A percentile compares a stretch with the other conserved stretches of the same genome.
phyloP scores from a whole-genome alignment of 2,797 vertebrate genomes.

The Chanos chanos region DNA sequence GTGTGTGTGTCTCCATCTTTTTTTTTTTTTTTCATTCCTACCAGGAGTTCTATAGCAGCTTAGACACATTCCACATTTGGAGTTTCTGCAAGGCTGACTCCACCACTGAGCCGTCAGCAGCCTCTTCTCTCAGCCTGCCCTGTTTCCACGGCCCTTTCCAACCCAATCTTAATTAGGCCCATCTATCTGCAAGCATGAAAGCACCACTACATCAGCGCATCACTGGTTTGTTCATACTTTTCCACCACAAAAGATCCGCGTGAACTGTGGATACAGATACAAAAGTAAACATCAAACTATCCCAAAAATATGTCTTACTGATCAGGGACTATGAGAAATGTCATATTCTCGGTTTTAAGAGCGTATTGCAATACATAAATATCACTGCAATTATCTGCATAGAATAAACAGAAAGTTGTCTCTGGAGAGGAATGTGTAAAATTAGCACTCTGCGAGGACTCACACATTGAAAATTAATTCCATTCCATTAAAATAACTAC shows the following conservation, averaged over 20 bases:
- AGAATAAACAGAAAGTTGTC: too few species aligned
- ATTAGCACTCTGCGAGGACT: too few species aligned
- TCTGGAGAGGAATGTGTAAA: too few species aligned
- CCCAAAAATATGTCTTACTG: too few species aligned
- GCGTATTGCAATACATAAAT: too few species aligned
- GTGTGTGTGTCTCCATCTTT: conserved; percentile 20
- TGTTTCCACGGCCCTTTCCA: conserved; percentile 14
- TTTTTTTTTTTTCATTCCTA: conserved; percentile 10
- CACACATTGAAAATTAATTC: too few species aligned
- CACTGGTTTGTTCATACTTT: conserved; percentile 8
- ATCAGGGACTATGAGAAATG: too few species aligned
- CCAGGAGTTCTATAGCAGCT: not conserved
- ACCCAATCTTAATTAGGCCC: conserved; percentile 27
- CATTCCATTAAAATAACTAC: too few species aligned
- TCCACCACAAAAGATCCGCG: too few species aligned
- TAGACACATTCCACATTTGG: conserved; percentile 9
- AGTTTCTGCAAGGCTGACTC: conserved; percentile 31
- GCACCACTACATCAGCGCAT: not conserved
- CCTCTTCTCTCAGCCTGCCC: conserved; percentile 31
- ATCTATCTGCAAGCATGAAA: conserved; percentile 27
- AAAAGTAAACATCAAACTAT: too few species aligned
- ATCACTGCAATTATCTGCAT: too few species aligned
- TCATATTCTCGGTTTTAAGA: too few species aligned
- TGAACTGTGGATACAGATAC: conserved; percentile 8
- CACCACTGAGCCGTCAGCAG: conserved; percentile 33